Base-by-base conservation (phyloP, 1,140 invertebrate species). In the Drosophila punjabiensis region DNA sequence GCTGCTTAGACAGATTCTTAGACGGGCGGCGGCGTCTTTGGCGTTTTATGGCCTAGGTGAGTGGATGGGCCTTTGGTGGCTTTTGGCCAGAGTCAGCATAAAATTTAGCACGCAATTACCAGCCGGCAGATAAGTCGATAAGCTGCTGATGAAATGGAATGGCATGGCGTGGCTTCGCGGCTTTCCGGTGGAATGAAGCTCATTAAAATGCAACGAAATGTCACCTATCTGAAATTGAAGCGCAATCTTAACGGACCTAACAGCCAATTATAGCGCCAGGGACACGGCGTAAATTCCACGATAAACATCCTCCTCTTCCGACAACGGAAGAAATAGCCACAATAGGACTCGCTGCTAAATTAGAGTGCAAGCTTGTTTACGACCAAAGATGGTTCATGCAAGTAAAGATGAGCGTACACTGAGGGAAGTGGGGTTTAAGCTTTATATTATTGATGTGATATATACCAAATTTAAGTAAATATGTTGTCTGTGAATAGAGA, bases 151-250 rank as follows among this genome's bases (percentile, higher is more conserved):
- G 69, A 64, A 74, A 68, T 52, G 58, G 43, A 61, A 58, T 73
- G 76, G 89, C 79, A 74, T 85, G 81, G 37, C 32, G 20, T 24
- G 48, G 68, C 10, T 39, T 20, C 32, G 10, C 30, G 39, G 24
- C 28, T 41, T 18, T 10, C 39, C 45, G 43, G 43, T 67, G 68
- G 79, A 90, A 82, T 86, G 82, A 81, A 81, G 69, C 86, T 90
- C 86, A 90, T 90, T 90, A 90, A 90, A 90, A 90, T 90, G 86
- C 86, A 90, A 90, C 86, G 87, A 90, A 90, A 91, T 90, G 87
- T 90, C 79, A 90, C 82, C 89, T 90, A 90, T 90, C 86, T 90
- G 79, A 90, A 90, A 91, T 90, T 89, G 82, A 90, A 75, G 82
- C 71, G 75, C 79, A 90, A 89, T 85, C 85, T 82, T 74, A 84